phyloP scores from a whole-genome alignment of 2,888 invertebrate genomes.

The Syrista parreyssii region DNA sequence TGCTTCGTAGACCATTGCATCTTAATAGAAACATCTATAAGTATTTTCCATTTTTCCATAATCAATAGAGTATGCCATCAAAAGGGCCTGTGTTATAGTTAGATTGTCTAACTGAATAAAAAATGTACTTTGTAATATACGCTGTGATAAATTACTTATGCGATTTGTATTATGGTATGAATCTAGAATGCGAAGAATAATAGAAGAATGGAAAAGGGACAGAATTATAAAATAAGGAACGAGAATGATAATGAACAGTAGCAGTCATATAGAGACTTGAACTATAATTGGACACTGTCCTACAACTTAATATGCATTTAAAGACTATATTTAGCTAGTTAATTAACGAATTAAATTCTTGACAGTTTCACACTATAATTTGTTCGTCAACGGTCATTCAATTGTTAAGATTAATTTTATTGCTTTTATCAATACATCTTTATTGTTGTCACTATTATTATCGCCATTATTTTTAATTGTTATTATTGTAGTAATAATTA shows the following conservation, averaged over 20 bases:
- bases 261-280: constrained; percentile 17
- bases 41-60: not conserved
- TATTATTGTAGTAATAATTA: not conserved
- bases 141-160: constrained; percentile 28
- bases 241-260: constrained; percentile 10
- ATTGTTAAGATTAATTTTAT: not conserved
- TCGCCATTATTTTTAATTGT: not conserved
- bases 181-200: not conserved
- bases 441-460: not conserved
- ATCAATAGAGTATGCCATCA: not conserved
- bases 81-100: not conserved
- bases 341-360: not conserved
- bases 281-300: constrained; percentile 26
- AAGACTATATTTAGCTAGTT: constrained; percentile 19
- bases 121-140: constrained; percentile 9
- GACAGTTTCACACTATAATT: not conserved
- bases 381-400: not conserved
- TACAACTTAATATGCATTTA: constrained; percentile 48
- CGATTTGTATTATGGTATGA: constrained; percentile 8
- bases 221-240: constrained; percentile 9
- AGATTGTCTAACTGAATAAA: not conserved
- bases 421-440: not conserved
- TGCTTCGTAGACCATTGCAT: not conserved
- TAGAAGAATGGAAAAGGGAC: constrained; percentile 4
- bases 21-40: not conserved